Percentiles rank a stretch among this genome's conserved stretches.
phyloP scores from a whole-genome alignment of 2,888 invertebrate genomes.

The Ephialtes manifestator region DNA sequence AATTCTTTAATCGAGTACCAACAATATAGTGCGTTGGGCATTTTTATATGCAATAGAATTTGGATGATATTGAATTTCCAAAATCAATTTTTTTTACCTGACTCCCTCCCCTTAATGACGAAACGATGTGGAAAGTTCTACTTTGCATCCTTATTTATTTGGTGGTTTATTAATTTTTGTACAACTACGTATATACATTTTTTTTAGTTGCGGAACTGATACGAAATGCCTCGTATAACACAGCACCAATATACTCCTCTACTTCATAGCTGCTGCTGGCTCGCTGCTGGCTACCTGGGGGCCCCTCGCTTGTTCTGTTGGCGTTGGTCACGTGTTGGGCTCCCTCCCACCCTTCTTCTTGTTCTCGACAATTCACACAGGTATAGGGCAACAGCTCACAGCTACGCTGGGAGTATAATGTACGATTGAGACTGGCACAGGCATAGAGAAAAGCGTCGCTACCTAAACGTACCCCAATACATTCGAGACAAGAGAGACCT shows the following conservation, averaged over 20 bases:
- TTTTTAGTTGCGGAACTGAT: background rate
- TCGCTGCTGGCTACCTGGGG: conserved; percentile 31
- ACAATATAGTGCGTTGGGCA: too few species aligned
- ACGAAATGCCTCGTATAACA: background rate
- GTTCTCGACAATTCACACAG: conserved; percentile 29
- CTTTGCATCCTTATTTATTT: too few species aligned
- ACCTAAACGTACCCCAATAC: conserved; percentile 10
- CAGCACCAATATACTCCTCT: conserved; percentile 23
- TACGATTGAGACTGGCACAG: conserved; percentile 49
- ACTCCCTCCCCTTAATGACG: too few species aligned
- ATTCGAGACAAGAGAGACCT: conserved; percentile 1
- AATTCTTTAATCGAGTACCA: too few species aligned
- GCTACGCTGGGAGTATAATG: conserved; percentile 12
- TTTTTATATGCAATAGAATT: too few species aligned
- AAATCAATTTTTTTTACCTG: too few species aligned
- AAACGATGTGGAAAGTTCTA: too few species aligned
- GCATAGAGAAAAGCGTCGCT: conserved; percentile 35
- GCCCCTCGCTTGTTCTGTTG: conserved; percentile 40
- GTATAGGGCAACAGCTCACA: background rate
- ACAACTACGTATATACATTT: background rate
- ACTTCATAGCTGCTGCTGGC: conserved; percentile 16
- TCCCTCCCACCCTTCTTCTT: conserved; percentile 38
- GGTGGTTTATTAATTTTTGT: too few species aligned
- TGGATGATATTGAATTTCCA: too few species aligned
- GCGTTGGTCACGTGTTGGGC: conserved; percentile 59